These are phyloP conservation scores for Andrena cerasifolii DNA, from an alignment of 1,140 invertebrate species.

Conservation along the genomic window DNA sequence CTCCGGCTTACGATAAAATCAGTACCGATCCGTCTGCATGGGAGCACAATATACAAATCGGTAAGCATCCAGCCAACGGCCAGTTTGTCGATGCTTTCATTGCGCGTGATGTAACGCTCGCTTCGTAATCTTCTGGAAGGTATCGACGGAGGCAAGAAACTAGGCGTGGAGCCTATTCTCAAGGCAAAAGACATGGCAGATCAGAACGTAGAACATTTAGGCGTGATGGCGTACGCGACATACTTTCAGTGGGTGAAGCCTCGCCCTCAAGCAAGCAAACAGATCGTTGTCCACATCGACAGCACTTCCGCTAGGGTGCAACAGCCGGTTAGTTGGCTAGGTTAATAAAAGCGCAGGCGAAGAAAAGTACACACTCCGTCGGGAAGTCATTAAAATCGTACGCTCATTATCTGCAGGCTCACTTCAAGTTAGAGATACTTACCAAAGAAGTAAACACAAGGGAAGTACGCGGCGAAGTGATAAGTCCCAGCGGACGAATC, in stretches of 20 bases:
- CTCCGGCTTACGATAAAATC: slow-evolving; percentile 90
- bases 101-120: background rate
- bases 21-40: slow-evolving; percentile 88
- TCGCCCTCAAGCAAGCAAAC: slow-evolving; percentile 89
- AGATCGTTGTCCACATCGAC: slow-evolving; percentile 89
- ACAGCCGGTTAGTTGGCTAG: slow-evolving; percentile 86
- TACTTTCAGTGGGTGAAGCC: slow-evolving; percentile 94
- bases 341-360: background rate
- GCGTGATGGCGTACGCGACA: slow-evolving; percentile 97
- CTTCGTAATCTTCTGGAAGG: slow-evolving; percentile 75
- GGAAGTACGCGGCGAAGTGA: slow-evolving; percentile 92
- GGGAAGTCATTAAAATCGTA: background rate
- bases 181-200: slow-evolving; percentile 97
- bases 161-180: slow-evolving; percentile 94
- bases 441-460: slow-evolving; percentile 90
- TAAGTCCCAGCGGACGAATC: slow-evolving; percentile 87
- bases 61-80: slow-evolving; percentile 65
- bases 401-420: slow-evolving; percentile 83
- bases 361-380: background rate
- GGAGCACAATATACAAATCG: slow-evolving; percentile 92
- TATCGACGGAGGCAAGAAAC: slow-evolving; percentile 84
- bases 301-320: slow-evolving; percentile 91
- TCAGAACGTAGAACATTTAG: slow-evolving; percentile 96
- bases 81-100: background rate
- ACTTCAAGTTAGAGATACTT: slow-evolving; percentile 90